These are phyloP conservation scores for Dallia pectoralis DNA, from an alignment of 2,797 vertebrate genomes.

Conservation along the genomic window DNA sequence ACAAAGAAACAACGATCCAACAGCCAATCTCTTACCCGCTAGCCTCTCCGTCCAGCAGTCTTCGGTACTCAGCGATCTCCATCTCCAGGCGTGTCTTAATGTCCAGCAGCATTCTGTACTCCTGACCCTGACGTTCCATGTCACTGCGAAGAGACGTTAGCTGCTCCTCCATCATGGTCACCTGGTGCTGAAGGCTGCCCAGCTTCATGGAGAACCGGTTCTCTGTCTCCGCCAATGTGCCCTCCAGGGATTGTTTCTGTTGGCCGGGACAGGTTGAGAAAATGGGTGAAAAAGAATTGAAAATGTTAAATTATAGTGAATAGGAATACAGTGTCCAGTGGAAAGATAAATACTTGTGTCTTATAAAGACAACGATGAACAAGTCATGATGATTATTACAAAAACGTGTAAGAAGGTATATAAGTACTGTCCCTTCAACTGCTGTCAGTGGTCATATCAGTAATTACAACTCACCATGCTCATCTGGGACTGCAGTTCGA, in stretches of 20 bases:
- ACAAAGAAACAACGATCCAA: no score
- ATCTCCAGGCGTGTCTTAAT: slow-evolving; percentile 76
- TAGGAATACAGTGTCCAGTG: no score
- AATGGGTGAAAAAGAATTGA: not conserved
- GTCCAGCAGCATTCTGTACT: slow-evolving; percentile 73
- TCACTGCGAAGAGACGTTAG: slow-evolving; percentile 67
- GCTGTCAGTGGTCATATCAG: not conserved
- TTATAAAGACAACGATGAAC: not conserved
- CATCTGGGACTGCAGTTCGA: slow-evolving; percentile 83
- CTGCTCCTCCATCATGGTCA: slow-evolving; percentile 72
- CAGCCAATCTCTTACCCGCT: not conserved
- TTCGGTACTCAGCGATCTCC: slow-evolving; percentile 76
- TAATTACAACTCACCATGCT: slow-evolving; percentile 75
- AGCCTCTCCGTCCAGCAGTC: slow-evolving; percentile 55
- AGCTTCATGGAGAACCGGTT: not conserved
- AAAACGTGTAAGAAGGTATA: not conserved
- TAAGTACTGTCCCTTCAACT: not conserved
- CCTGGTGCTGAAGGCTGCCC: slow-evolving; percentile 58
- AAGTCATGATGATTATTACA: not conserved
- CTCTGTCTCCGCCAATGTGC: slow-evolving; percentile 9
- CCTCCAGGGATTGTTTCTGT: slow-evolving; percentile 60
- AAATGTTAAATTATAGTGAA: not conserved
- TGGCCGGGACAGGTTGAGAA: not conserved
- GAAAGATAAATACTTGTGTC: not conserved
- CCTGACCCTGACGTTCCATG: slow-evolving; percentile 74